These are phyloP conservation scores for Leptopilina myrica DNA, from an alignment of 2,888 invertebrate genomes.

Conservation along the genomic window DNA sequence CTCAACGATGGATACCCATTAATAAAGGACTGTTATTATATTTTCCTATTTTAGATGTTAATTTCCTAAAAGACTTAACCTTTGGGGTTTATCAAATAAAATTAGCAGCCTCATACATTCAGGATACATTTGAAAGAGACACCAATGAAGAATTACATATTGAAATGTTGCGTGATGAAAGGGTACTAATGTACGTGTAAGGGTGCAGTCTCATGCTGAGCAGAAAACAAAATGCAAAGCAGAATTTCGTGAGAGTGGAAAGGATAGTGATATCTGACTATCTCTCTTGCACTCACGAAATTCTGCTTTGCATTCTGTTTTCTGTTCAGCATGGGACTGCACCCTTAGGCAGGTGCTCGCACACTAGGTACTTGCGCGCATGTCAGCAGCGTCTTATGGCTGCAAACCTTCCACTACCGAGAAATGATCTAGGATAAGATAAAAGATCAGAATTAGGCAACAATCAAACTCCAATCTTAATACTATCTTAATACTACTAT, in stretches of 20 bases:
- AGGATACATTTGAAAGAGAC: neutral
- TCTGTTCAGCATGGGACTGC: no score
- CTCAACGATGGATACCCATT: slow-evolving; percentile 48
- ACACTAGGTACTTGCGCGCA: neutral
- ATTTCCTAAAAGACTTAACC: slow-evolving; percentile 46
- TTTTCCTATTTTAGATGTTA: slow-evolving; percentile 40
- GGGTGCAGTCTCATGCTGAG: no score
- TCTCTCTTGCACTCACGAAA: no score
- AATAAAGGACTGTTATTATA: slow-evolving; percentile 41
- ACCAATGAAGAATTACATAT: slow-evolving; percentile 38
- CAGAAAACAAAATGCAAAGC: no score
- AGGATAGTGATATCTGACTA: no score
- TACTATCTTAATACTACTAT: no score
- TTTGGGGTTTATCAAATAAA: slow-evolving; percentile 47
- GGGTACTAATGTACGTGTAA: slow-evolving; percentile 43
- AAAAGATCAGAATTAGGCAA: no score
- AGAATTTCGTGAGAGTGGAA: no score
- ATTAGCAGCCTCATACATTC: slow-evolving; percentile 44
- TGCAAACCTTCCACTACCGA: neutral
- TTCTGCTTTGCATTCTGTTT: no score
- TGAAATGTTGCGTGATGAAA: slow-evolving; percentile 41
- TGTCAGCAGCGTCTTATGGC: neutral
- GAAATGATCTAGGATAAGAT: neutral
- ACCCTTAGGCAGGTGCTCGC: slow-evolving; percentile 2
- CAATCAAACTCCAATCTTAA: no score